Evolutionary conservation across 2,797 vertebrate genomes (phyloP), one percentile per base, ranked within the genome.

Genomic region (Falco novaeseelandiae): DNA sequence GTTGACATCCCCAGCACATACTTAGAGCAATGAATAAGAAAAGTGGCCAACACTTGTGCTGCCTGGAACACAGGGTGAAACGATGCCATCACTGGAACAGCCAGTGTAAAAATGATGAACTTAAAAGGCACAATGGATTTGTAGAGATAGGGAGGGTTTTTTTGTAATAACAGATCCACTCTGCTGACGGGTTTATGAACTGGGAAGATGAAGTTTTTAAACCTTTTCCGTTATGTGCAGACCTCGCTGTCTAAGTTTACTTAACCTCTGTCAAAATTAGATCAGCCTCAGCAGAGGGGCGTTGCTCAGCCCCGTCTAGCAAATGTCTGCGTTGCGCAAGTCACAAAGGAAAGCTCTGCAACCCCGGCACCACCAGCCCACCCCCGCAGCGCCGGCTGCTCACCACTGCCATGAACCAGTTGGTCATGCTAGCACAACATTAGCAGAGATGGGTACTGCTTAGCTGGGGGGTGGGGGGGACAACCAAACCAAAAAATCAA

Each of bases 391-490:
- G 0, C 46, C 12, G 55, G 32, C 44, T 76, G 58, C 71, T 80
- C 74, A 19, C 13, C 3, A 0, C 27, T 67, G 30, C 5, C 36
- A 15, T 2, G 4, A 52, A 44, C 14, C 21, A 5, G 9, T 34
- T 17, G 25, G 10, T 12, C 63, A 13, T 13, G 38, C 38, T 40
- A 40, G 11, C 38, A 40, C 38, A 40, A 40, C 38, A 40, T 40
- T 3, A 40, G 38, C 38, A 20, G 23, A 38, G 12, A n/a, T 0
- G 12, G 0, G 0, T 5, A 12, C n/a, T n/a, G 21, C 36, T 69
- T 9, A 1, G 25, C 9, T 23, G 23, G 23, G 2, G 3, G n/a
- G 34, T 2, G 30, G 32, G 13, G 13, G 14, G 14, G 40, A 42
- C 40, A 42, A 42, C 42, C 42, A 44, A 44, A 44, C 42, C 42